phyloP scores from a whole-genome alignment of 1,140 invertebrate species.

The Leptinotarsa texana region DNA sequence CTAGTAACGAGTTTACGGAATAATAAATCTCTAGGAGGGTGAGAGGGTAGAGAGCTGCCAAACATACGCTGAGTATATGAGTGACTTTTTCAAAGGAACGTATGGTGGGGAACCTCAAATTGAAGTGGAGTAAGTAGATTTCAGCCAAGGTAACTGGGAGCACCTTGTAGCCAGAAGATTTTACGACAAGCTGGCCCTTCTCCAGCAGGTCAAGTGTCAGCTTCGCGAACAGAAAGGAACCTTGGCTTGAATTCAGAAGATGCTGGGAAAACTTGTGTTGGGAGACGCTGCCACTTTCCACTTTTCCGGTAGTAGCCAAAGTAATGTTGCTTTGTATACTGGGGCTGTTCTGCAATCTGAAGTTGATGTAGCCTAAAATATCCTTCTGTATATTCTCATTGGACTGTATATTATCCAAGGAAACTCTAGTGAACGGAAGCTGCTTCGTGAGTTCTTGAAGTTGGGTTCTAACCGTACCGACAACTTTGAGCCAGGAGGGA shows the following conservation, averaged over 20 bases:
- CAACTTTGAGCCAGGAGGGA: slow-evolving; percentile 88
- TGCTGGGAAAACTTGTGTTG: slow-evolving; percentile 83
- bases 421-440: slow-evolving; percentile 77
- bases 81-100: slow-evolving; percentile 88
- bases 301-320: slow-evolving; percentile 68
- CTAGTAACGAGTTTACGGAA: slow-evolving; percentile 84
- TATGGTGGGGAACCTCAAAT: slow-evolving; percentile 87
- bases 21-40: slow-evolving; percentile 91
- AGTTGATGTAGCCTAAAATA: slow-evolving; percentile 83
- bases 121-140: slow-evolving; percentile 92
- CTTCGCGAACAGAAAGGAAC: slow-evolving; percentile 91
- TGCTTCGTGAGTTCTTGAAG: slow-evolving; percentile 81
- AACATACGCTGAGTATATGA: slow-evolving; percentile 83
- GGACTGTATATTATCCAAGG: slow-evolving; percentile 66
- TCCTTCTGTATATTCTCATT: slow-evolving; percentile 81
- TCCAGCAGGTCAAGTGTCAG: slow-evolving; percentile 92
- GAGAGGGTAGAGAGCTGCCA: slow-evolving; percentile 88
- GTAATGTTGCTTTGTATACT: slow-evolving; percentile 85
- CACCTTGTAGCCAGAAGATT: slow-evolving; percentile 90
- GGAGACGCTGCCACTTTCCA: slow-evolving; percentile 65
- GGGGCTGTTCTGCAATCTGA: slow-evolving; percentile 76
- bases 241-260: slow-evolving; percentile 78
- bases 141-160: slow-evolving; percentile 89
- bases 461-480: slow-evolving; percentile 85
- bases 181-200: slow-evolving; percentile 88